Evolutionary conservation across 2,888 invertebrate species (phyloP).

Genomic region (Strigamia transsilvanica): DNA sequence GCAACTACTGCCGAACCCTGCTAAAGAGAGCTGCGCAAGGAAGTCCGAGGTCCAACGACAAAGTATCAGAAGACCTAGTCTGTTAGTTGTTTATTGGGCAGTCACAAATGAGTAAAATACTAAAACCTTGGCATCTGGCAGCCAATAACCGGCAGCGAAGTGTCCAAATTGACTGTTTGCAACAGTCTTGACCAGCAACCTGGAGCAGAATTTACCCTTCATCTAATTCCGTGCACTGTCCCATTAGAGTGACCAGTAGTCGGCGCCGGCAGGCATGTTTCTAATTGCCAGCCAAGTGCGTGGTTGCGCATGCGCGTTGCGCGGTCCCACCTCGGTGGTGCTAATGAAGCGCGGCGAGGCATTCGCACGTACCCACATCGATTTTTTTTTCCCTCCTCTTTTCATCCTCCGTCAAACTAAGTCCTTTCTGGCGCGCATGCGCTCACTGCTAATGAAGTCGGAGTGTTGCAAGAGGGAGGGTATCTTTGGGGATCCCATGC

Average conservation of each 20-base stretch:
- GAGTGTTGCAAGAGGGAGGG: background rate
- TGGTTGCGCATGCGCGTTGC: background rate
- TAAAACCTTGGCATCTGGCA: too few species aligned
- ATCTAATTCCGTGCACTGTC: background rate
- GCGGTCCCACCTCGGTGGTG: background rate
- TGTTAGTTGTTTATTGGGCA: too few species aligned
- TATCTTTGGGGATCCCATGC: constrained; percentile 2
- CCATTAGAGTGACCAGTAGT: background rate
- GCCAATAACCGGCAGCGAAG: too few species aligned
- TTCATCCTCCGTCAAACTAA: background rate
- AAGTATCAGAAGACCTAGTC: too few species aligned
- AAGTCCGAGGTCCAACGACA: too few species aligned
- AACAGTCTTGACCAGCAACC: background rate
- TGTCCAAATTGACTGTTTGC: too few species aligned
- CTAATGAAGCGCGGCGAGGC: constrained; percentile 21
- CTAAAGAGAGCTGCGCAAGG: too few species aligned
- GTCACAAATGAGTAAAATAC: too few species aligned
- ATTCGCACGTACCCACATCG: constrained; percentile 22
- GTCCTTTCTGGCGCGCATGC: constrained; percentile 25
- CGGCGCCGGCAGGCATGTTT: background rate
- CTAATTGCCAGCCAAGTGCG: constrained; percentile 3
- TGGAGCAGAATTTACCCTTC: background rate
- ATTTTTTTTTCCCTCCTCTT: constrained; percentile 9
- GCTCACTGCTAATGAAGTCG: background rate
- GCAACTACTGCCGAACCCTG: too few species aligned